A percentile compares a stretch with the other conserved stretches of the same genome.
Conservation (phyloP, 2,797 vertebrate genomes). For the Pteronotus mesoamericanus region DNA sequence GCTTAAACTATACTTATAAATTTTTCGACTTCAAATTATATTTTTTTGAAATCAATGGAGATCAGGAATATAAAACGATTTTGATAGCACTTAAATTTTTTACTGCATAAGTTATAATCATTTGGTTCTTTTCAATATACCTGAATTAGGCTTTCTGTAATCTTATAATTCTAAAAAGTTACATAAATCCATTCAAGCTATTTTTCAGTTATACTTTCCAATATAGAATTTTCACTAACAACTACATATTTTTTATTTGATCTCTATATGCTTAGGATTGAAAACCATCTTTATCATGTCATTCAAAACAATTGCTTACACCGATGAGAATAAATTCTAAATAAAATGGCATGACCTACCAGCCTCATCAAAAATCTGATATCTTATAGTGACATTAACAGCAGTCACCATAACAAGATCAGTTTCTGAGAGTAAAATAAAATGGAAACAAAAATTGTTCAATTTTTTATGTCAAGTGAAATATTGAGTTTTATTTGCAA, state of each 20-base stretch:
- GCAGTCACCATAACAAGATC: slow-evolving; percentile 45
- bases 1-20: not conserved
- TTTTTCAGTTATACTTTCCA: slow-evolving; percentile 1
- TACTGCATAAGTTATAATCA: not conserved
- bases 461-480: slow-evolving; percentile 49
- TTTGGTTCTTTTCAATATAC: not conserved
- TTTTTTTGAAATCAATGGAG: not conserved
- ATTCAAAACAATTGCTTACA: slow-evolving; percentile 36
- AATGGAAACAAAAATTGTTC: slow-evolving; percentile 52
- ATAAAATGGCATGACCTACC: slow-evolving; percentile 33
- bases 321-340: slow-evolving; percentile 3
- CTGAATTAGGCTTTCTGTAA: not conserved
- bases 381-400: slow-evolving; percentile 24
- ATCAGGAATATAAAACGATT: not conserved
- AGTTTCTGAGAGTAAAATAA: slow-evolving; percentile 53
- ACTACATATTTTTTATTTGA: not conserved
- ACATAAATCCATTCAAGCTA: not conserved
- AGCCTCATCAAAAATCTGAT: slow-evolving; percentile 32
- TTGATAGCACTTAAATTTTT: not conserved
- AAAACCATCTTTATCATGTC: slow-evolving; percentile 33
- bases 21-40: not conserved
- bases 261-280: slow-evolving; percentile 30
- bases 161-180: not conserved
- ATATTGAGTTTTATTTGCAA: slow-evolving; percentile 26
- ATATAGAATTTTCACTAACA: not conserved